Evolutionary conservation across 1,140 invertebrate species (phyloP).

Genomic region (Euura saliciscinereae): DNA sequence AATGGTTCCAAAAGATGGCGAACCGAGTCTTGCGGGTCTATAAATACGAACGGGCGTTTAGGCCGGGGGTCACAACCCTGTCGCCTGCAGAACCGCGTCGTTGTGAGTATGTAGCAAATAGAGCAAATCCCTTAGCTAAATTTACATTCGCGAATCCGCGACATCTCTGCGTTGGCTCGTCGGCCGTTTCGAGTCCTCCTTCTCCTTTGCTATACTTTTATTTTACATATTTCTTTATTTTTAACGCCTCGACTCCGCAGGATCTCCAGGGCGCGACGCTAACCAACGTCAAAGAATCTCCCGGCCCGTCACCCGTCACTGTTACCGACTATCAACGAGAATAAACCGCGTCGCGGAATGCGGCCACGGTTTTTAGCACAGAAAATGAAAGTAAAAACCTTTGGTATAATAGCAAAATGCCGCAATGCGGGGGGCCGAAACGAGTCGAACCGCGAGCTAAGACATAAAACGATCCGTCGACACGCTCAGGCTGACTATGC

Average conservation of each 20-base stretch:
- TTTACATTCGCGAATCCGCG: not conserved
- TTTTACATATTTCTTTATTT: not conserved
- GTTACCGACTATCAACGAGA: too few species aligned
- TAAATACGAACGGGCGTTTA: conserved; percentile 3
- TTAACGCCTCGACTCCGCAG: too few species aligned
- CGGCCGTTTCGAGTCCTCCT: not conserved
- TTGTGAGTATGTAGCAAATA: not conserved
- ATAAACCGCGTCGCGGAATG: not conserved
- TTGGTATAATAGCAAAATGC: not conserved
- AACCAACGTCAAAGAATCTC: too few species aligned
- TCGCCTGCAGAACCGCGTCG: not conserved
- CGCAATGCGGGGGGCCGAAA: not conserved
- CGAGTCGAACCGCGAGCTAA: not conserved
- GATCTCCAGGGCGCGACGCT: too few species aligned
- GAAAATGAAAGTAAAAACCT: too few species aligned
- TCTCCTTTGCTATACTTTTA: not conserved
- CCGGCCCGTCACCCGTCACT: not conserved
- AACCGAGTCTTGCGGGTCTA: not conserved
- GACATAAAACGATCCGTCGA: not conserved
- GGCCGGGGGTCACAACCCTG: not conserved
- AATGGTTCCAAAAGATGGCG: too few species aligned
- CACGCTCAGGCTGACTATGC: not conserved
- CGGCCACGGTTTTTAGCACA: not conserved
- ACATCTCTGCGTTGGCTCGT: not conserved
- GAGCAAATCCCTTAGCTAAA: not conserved